Conservation (phyloP, 2,888 invertebrate genomes). For the Acholoe squamosa region DNA sequence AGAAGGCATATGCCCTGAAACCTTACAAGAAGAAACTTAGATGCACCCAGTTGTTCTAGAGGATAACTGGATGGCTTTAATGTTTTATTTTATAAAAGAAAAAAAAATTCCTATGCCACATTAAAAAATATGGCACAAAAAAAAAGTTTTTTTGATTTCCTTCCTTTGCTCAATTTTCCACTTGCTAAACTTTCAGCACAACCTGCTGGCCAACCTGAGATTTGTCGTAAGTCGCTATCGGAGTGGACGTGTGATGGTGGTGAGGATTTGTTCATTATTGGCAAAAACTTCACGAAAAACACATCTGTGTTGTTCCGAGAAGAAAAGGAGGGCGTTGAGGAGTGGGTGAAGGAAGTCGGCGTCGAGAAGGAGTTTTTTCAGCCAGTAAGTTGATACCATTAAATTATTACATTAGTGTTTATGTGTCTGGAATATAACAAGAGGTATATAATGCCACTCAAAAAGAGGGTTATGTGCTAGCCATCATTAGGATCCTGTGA, state of each 20-base stretch:
- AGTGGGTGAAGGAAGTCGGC: conserved; percentile 83
- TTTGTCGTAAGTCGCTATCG: conserved; percentile 82
- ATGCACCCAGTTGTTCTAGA: neutral
- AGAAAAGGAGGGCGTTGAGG: conserved; percentile 74
- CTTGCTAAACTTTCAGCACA: conserved; percentile 81
- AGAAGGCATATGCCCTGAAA: too few relatives aligned
- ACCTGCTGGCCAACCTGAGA: conserved; percentile 84
- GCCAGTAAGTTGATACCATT: conserved; percentile 79
- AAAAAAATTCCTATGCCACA: too few relatives aligned
- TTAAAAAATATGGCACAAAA: too few relatives aligned
- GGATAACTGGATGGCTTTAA: neutral
- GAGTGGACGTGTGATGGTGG: conserved; percentile 79
- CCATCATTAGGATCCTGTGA: too few relatives aligned
- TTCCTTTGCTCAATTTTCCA: too few relatives aligned
- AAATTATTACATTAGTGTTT: too few relatives aligned
- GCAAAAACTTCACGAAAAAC: conserved; percentile 84
- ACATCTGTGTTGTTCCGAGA: conserved; percentile 83
- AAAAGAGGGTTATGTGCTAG: too few relatives aligned
- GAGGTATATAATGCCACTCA: too few relatives aligned
- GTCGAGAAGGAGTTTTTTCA: conserved; percentile 83
- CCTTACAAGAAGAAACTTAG: too few relatives aligned
- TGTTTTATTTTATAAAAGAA: too few relatives aligned
- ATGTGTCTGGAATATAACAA: too few relatives aligned
- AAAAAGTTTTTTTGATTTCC: too few relatives aligned
- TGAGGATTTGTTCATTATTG: conserved; percentile 83